phyloP scores from a whole-genome alignment of 2,888 invertebrate genomes.

The Hetaerina titia region DNA sequence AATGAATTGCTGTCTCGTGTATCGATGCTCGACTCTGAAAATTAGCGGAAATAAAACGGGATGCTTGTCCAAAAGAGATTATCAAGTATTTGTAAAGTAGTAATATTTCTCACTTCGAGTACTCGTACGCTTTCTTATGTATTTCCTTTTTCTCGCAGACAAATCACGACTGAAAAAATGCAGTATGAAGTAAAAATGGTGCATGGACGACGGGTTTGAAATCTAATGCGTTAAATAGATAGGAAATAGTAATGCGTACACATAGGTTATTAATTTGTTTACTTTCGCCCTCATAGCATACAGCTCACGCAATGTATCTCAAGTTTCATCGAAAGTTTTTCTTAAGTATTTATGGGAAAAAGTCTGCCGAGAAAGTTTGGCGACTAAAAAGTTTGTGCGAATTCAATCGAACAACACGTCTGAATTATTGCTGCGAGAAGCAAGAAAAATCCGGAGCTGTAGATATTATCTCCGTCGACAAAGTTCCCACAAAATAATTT shows the following conservation, averaged over 20 bases:
- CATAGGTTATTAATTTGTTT: not conserved
- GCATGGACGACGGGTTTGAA: too few species aligned
- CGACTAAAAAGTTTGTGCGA: conserved; percentile 1
- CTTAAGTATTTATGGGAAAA: not conserved
- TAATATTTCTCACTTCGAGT: too few species aligned
- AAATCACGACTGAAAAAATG: too few species aligned
- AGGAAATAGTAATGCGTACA: not conserved
- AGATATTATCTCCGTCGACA: not conserved
- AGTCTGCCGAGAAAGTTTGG: not conserved
- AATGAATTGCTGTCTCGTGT: not conserved
- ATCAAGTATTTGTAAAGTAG: not conserved
- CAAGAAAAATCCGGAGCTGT: not conserved
- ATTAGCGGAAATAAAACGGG: not conserved
- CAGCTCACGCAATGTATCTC: not conserved
- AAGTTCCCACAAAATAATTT: not conserved
- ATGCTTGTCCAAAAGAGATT: not conserved
- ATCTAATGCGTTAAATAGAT: not conserved
- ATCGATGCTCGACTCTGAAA: not conserved
- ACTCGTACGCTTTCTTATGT: too few species aligned
- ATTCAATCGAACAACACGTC: conserved; percentile 24
- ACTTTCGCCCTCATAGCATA: not conserved
- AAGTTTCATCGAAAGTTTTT: not conserved
- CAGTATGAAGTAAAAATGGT: too few species aligned
- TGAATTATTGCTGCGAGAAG: not conserved
- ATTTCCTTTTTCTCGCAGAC: too few species aligned